phyloP scores from a whole-genome alignment of 2,113 vertebrate genomes.

The Coryphaenoides rupestris region DNA sequence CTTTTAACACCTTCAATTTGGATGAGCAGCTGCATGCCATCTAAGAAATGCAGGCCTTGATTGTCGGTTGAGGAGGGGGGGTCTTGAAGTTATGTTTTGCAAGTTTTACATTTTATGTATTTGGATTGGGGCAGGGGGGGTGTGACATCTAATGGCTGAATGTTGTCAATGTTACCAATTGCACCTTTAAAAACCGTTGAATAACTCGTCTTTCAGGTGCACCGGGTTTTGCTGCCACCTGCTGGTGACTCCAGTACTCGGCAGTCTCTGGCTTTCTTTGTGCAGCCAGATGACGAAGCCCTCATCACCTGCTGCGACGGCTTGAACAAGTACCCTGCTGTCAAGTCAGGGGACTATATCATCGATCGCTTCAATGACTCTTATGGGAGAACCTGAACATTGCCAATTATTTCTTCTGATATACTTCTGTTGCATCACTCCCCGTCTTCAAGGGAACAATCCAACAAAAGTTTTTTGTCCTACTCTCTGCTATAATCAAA shows the following conservation, averaged over 20 bases:
- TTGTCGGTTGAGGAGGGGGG: not conserved
- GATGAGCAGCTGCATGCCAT: not conserved
- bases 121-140: not conserved
- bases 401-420: too few species aligned
- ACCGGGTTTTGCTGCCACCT: conserved; percentile 66
- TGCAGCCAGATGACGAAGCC: conserved; percentile 59
- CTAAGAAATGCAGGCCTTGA: not conserved
- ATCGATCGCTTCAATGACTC: conserved; percentile 29
- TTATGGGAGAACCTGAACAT: too few species aligned
- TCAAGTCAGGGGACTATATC: conserved; percentile 49
- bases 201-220: conserved; percentile 49
- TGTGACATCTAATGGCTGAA: too few species aligned
- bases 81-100: not conserved
- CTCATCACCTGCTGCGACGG: conserved; percentile 65
- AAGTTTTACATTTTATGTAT: too few species aligned
- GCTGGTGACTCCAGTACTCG: conserved; percentile 53
- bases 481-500: too few species aligned
- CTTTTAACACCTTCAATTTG: not conserved
- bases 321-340: conserved; percentile 61
- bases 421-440: too few species aligned
- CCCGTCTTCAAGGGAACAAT: too few species aligned
- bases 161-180: not conserved
- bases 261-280: conserved; percentile 72
- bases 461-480: too few species aligned
- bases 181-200: not conserved